phyloP scores from a whole-genome alignment of 1,140 invertebrate species.

The Hylyphantes graminicola region DNA sequence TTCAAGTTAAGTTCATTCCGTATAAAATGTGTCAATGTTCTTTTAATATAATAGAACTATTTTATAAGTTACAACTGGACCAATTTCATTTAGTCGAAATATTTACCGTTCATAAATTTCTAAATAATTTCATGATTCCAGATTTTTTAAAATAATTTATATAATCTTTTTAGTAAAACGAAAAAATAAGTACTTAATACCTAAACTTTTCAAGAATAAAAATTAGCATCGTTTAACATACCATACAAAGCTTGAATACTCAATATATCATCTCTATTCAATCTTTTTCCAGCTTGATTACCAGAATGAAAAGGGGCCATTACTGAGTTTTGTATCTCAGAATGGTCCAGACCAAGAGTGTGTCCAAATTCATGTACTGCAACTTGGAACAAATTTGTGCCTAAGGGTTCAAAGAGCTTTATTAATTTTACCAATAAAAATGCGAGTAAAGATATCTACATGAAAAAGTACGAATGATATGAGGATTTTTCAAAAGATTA shows the following conservation, averaged over 20 bases:
- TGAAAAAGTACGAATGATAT: too few relatives aligned
- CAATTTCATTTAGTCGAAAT: too few relatives aligned
- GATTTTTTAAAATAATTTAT: too few relatives aligned
- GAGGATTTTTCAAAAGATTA: too few relatives aligned
- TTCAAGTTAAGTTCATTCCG: too few relatives aligned
- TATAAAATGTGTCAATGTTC: too few relatives aligned
- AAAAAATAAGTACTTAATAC: background rate
- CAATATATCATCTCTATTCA: conserved; percentile 68
- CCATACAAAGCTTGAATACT: conserved; percentile 82
- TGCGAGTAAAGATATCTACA: too few relatives aligned
- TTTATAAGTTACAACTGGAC: too few relatives aligned
- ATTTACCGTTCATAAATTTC: too few relatives aligned
- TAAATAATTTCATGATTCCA: too few relatives aligned
- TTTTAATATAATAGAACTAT: too few relatives aligned
- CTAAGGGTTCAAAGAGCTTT: conserved; percentile 61
- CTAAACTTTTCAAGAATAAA: background rate
- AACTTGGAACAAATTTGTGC: conserved; percentile 72
- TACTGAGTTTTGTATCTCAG: conserved; percentile 68
- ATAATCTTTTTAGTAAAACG: background rate
- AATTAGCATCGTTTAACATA: conserved; percentile 63
- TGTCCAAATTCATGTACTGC: conserved; percentile 74
- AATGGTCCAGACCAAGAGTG: conserved; percentile 71
- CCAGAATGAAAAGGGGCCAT: conserved; percentile 73
- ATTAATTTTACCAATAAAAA: too few relatives aligned
- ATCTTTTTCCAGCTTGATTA: conserved; percentile 67